Conservation (phyloP, 2,113 vertebrate species). For the Marmota monax region DNA sequence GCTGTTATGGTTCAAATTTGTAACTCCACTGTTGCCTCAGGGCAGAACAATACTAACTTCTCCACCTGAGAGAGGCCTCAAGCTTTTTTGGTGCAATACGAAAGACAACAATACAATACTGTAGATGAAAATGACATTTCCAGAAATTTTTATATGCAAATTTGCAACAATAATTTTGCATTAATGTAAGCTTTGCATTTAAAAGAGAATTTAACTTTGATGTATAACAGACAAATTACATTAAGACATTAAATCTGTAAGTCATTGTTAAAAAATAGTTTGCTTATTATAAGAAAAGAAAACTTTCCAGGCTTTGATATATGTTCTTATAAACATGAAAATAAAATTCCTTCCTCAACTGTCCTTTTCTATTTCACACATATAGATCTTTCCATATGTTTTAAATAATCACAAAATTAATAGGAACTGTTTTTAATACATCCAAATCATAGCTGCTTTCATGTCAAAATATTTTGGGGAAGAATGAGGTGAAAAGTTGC, state of each 20-base stretch:
- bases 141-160: constrained; percentile 66
- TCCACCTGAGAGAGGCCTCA: background rate
- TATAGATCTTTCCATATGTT: constrained; percentile 82
- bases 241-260: constrained; percentile 82
- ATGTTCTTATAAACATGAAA: constrained; percentile 80
- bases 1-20: background rate
- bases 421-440: constrained; percentile 81
- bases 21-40: background rate
- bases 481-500: constrained; percentile 72
- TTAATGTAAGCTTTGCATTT: constrained; percentile 75
- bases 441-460: constrained; percentile 74
- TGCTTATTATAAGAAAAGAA: constrained; percentile 79
- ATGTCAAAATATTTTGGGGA: constrained; percentile 71
- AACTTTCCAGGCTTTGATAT: constrained; percentile 82
- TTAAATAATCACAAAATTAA: constrained; percentile 82
- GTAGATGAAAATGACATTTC: constrained; percentile 59
- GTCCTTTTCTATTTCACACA: constrained; percentile 83
- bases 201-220: constrained; percentile 82
- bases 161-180: constrained; percentile 66
- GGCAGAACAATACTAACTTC: background rate
- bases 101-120: background rate
- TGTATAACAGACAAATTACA: constrained; percentile 79
- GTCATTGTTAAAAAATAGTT: constrained; percentile 80
- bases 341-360: constrained; percentile 81
- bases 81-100: background rate